Evolutionary conservation across 2,113 vertebrate species (phyloP), one percentile per base, ranked within the genome.

Genomic region (Amphiprion percula): DNA sequence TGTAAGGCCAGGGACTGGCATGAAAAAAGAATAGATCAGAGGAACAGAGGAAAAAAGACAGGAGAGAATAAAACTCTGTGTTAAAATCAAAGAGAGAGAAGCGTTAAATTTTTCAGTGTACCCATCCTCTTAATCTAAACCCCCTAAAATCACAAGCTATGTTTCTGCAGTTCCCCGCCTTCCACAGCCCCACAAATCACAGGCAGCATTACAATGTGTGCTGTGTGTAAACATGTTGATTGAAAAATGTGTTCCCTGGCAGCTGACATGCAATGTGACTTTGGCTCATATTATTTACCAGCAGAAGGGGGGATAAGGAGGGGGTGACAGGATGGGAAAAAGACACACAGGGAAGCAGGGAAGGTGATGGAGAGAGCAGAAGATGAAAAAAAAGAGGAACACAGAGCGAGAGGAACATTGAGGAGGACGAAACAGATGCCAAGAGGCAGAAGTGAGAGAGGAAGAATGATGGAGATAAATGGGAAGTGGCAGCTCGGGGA

Each of bases 1-100:
- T 99, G 88, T 99, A 99, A 0, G 98, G 98, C 98, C 98, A 99
- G 61, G 98, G 98, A 75, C 98, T 99, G 78, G 61, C 93, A 82
- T 72, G 54, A 74, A 63, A 75, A 73, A 77, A 68, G 24, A 71
- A 79, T 9, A 79, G 61, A 82, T 90, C 77, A 92, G 78, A 91
- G 60, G 58, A 37, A 64, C 44, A 88, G 56, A 80, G 30, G 85
- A 77, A 82, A 56, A 79, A 75, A 74, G 68, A 77, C 26, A 26
- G 44, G 47, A n/a, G 74, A 86, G 65, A 85, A 86, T 70, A 79
- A 88, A 87, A 70, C 54, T 68, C 68, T 83, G 78, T 50, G 73
- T 87, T 91, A 69, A 77, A 90, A 88, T 85, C 84, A 90, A 90
- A 91, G 71, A 39, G 10, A 39, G 59, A 61, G 37, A 54, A 62